Conservation (phyloP, 1,140 invertebrate species). For the Acromyrmex echinatior region DNA sequence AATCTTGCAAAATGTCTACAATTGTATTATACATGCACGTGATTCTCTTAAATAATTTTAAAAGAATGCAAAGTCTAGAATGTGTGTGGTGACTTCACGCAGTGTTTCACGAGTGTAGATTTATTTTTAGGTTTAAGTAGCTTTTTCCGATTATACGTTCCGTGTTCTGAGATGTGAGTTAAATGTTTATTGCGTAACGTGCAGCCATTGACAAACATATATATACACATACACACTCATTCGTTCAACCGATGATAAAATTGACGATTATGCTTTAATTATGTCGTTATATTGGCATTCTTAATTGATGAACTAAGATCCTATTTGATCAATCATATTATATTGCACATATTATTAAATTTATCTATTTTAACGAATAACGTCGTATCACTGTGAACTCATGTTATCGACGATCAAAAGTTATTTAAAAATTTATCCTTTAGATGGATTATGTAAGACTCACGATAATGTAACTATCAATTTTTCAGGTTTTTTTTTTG, state of each 20-base stretch:
- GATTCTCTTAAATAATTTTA: neutral
- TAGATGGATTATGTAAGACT: neutral
- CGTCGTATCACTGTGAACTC: neutral
- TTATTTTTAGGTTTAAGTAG: neutral
- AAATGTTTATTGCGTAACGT: constrained; percentile 61
- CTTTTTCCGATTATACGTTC: constrained; percentile 52
- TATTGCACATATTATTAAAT: neutral
- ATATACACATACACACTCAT: neutral
- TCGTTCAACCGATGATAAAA: constrained; percentile 18
- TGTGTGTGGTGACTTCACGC: neutral
- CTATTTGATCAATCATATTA: neutral
- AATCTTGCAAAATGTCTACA: neutral
- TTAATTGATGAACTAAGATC: neutral
- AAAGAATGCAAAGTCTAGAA: neutral
- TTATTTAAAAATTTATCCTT: neutral
- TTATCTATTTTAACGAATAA: neutral
- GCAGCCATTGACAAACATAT: no score
- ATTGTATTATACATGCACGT: neutral
- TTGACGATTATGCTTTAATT: neutral
- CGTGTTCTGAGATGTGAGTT: constrained; percentile 39
- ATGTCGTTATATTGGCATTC: neutral
- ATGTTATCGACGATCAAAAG: neutral
- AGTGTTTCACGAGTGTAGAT: constrained; percentile 4
- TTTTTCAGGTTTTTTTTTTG: constrained; percentile 65
- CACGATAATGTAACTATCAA: neutral